A percentile compares a stretch with the other conserved stretches of the same genome.
Evolutionary conservation across 2,888 invertebrate genomes (phyloP).

Genomic region (Strigamia transsilvanica): DNA sequence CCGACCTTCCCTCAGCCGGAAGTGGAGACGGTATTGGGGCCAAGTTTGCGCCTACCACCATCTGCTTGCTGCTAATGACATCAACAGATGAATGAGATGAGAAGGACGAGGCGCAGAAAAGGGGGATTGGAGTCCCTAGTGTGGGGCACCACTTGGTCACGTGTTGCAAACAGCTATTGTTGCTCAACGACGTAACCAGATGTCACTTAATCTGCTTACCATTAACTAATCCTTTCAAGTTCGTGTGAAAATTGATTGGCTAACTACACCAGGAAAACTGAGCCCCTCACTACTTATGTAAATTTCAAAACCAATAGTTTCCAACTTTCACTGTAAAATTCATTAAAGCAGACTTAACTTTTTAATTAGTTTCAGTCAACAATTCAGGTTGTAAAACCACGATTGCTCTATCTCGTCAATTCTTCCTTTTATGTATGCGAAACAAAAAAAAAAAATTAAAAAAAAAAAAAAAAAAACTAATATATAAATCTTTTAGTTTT

Average conservation of each 20-base stretch:
- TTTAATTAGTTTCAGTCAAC: too few species aligned
- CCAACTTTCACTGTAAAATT: background rate
- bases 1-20: background rate
- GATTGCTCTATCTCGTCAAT: too few species aligned
- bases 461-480: too few species aligned
- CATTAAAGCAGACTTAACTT: background rate
- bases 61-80: conserved; percentile 30
- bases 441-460: too few species aligned
- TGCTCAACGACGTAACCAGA: conserved; percentile 42
- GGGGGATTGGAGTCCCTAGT: conserved; percentile 12
- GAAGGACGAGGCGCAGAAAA: background rate
- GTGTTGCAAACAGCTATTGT: conserved; percentile 38
- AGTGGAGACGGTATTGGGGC: background rate
- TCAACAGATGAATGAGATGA: conserved; percentile 29
- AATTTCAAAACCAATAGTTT: background rate
- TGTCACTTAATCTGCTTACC: conserved; percentile 45
- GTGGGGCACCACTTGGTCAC: conserved; percentile 13
- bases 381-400: too few species aligned
- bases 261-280: background rate
- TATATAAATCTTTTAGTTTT: too few species aligned
- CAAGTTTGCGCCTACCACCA: conserved; percentile 13
- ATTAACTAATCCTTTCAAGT: conserved; percentile 40
- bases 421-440: too few species aligned
- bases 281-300: background rate
- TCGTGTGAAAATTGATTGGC: conserved; percentile 37